Evolutionary conservation across 2,113 vertebrate species (phyloP), one percentile per base, ranked within the genome.

Genomic region (Elaphurus davidianus): DNA sequence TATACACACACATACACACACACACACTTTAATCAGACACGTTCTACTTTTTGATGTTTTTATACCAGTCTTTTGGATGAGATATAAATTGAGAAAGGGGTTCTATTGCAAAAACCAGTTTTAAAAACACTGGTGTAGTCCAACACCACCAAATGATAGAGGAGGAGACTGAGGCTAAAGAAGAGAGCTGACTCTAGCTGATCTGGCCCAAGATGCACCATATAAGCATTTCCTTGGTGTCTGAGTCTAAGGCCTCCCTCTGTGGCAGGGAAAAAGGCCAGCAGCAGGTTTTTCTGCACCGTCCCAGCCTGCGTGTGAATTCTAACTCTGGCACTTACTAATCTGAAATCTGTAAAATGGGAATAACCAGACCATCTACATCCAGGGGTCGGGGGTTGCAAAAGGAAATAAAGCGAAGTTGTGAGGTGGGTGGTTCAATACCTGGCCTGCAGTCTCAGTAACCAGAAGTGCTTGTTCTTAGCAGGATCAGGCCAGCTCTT

Each of bases 91-190:
- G 27, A 36, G 3, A 47, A 67, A 92, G 91, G 19, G 17, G 17
- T 92, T 94, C 71, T 92, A n/a, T n/a, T 90, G 62, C 85, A 50
- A 92, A 64, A 83, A 79, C 7, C 50, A 79, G 23, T 64, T 85
- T 64, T 45, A 25, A 55, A 90, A 62, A 40, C 86, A 54, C 15
- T 43, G 59, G 16, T 43, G 74, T 79, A 90, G 55, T 36, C 30
- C 27, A 82, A 4, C 82, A 54, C 27, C 5, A 3, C 25, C 60
- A 52, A 27, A 59, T 54, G 76, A 83, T 50, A 59, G 33, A 88
- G 82, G 55, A 90, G n/a, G 81, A 45, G 55, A 87, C 23, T 43
- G 17, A 94, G 12, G 14, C 85, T 79, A 67, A 60, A 12, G 62
- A 60, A 91, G 45, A 33, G 43, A 85, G n/a, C 10, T 60, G 27